Evolutionary conservation across 2,113 vertebrate genomes (phyloP).

Genomic region (Xerus inauris): DNA sequence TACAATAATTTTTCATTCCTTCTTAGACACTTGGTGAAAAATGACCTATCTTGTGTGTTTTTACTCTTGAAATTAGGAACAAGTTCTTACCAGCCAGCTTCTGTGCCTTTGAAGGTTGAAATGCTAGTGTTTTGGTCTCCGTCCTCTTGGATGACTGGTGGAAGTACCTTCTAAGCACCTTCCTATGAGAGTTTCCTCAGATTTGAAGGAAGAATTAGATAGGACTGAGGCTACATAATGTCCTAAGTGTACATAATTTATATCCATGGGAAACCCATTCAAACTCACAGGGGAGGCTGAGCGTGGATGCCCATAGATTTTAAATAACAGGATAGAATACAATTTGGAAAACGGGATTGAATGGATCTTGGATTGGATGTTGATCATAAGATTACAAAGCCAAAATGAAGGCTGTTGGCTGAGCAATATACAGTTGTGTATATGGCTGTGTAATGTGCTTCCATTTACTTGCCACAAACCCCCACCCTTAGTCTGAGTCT

Average conservation of each 20-base stretch:
- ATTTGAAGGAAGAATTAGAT: conserved; percentile 30
- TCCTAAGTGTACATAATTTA: neutral
- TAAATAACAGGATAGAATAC: neutral
- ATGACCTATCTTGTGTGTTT: neutral
- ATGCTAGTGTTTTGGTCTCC: neutral
- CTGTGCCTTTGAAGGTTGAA: neutral
- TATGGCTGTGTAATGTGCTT: neutral
- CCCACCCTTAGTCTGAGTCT: neutral
- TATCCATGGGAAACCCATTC: neutral
- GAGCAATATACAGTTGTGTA: neutral
- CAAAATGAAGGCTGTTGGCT: neutral
- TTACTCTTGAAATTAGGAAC: neutral
- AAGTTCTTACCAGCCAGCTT: neutral
- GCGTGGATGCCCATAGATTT: neutral
- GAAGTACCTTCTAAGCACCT: conserved; percentile 2
- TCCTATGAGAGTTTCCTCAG: neutral
- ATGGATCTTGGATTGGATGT: neutral
- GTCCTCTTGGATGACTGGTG: neutral
- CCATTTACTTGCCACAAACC: neutral
- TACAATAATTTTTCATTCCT: neutral
- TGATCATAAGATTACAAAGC: neutral
- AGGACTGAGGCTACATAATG: neutral
- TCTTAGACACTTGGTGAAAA: conserved; percentile 43
- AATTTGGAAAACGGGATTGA: neutral
- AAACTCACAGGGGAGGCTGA: neutral